Conservation (phyloP, 2,113 vertebrate species). For the Mormyrus lacerda region DNA sequence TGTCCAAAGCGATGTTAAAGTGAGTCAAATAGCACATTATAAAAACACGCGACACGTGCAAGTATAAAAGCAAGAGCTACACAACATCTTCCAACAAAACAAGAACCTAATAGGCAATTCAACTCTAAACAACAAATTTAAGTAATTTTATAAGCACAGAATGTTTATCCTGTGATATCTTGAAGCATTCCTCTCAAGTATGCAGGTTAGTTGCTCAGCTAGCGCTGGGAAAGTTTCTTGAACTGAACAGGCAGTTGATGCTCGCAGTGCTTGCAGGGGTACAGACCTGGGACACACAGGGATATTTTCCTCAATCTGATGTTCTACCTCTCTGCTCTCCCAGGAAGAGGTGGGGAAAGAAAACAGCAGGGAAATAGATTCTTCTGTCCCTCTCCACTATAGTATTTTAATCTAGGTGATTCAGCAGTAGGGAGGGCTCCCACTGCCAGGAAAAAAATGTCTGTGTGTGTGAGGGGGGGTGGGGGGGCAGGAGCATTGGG, state of each 20-base stretch:
- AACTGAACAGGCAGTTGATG: background rate
- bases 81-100: background rate
- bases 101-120: background rate
- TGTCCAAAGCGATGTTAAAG: background rate
- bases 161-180: background rate
- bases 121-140: background rate
- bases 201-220: background rate
- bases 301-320: background rate
- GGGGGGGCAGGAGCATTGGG: too few species aligned
- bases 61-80: background rate
- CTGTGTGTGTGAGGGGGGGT: background rate
- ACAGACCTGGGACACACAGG: background rate
- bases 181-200: background rate
- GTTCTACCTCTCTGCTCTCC: conserved; percentile 5
- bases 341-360: conserved; percentile 18
- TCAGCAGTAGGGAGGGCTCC: conserved; percentile 20
- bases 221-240: background rate
- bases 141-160: background rate
- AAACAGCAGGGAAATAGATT: conserved; percentile 19
- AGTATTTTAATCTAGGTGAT: conserved; percentile 28
- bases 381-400: conserved; percentile 15
- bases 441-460: background rate
- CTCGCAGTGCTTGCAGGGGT: background rate
- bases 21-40: background rate
- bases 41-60: background rate